Evolutionary conservation across 2,888 invertebrate genomes (phyloP).

Genomic region (Theretra japonica): DNA sequence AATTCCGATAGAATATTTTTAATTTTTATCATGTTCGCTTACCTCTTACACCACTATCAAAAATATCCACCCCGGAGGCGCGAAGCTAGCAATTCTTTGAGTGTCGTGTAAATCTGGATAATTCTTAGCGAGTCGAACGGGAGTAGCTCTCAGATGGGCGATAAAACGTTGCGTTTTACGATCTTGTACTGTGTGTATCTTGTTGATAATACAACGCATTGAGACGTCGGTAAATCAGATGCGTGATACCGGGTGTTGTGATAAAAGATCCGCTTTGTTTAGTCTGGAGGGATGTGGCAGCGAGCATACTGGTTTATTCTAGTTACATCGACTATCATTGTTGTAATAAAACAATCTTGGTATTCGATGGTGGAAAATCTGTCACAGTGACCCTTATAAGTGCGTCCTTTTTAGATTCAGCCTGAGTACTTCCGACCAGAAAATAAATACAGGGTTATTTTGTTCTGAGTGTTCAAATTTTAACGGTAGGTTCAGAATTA

Average conservation of each 20-base stretch:
- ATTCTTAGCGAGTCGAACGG: slow-evolving; percentile 35
- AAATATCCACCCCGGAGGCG: slow-evolving; percentile 38
- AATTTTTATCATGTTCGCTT: not conserved
- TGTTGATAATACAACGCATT: slow-evolving; percentile 22
- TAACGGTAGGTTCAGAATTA: too few relatives aligned
- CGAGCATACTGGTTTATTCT: too few relatives aligned
- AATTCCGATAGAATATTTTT: too few relatives aligned
- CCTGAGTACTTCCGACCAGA: too few relatives aligned
- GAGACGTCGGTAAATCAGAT: slow-evolving; percentile 13
- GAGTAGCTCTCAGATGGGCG: slow-evolving; percentile 38
- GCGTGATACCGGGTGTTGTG: slow-evolving; percentile 2
- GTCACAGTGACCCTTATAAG: too few relatives aligned
- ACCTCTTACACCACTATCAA: not conserved
- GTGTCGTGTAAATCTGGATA: slow-evolving; percentile 45
- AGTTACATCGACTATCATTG: too few relatives aligned
- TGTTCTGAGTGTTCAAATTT: too few relatives aligned
- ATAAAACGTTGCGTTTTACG: slow-evolving; percentile 46
- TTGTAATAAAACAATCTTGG: too few relatives aligned
- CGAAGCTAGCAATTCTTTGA: slow-evolving; percentile 47
- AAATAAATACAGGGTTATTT: too few relatives aligned
- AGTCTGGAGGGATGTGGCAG: not conserved
- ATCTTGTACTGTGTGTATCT: slow-evolving; percentile 25
- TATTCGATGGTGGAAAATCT: too few relatives aligned
- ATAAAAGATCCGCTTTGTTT: not conserved
- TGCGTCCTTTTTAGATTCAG: too few relatives aligned